A percentile compares a stretch with the other conserved stretches of the same genome.
phyloP scores from a whole-genome alignment of 2,888 invertebrate genomes.

The Dromius quadrimaculatus region DNA sequence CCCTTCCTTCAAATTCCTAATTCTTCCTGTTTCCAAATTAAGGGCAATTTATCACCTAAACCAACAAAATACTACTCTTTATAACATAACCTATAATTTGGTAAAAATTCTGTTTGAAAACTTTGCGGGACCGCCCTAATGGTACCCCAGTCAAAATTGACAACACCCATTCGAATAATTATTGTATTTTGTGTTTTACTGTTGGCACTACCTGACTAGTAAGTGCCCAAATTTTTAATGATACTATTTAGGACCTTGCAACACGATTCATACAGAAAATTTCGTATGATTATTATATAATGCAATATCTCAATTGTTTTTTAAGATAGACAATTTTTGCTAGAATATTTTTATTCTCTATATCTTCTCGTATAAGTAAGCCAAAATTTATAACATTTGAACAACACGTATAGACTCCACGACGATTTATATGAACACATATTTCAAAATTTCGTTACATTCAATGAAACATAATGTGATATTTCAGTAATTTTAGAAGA shows the following conservation, averaged over 20 bases:
- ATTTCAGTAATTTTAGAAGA: too few relatives aligned
- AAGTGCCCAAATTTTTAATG: slow-evolving; percentile 32
- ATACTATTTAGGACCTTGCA: slow-evolving; percentile 11
- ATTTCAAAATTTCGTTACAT: too few relatives aligned
- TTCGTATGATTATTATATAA: background rate
- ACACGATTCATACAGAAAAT: background rate
- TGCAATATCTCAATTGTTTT: too few relatives aligned
- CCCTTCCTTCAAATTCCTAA: too few relatives aligned
- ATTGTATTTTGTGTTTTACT: slow-evolving; percentile 41
- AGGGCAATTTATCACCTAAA: slow-evolving; percentile 12
- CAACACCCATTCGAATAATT: slow-evolving; percentile 44
- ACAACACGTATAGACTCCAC: too few relatives aligned
- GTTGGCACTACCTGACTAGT: slow-evolving; percentile 15
- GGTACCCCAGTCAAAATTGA: slow-evolving; percentile 35
- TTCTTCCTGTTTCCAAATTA: too few relatives aligned
- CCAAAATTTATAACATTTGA: too few relatives aligned
- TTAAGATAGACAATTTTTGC: too few relatives aligned
- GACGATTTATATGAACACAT: too few relatives aligned
- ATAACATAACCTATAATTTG: slow-evolving; percentile 29
- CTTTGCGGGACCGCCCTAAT: slow-evolving; percentile 44
- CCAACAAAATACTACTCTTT: background rate
- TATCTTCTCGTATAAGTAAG: too few relatives aligned
- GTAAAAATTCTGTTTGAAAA: slow-evolving; percentile 5
- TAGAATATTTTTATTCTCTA: too few relatives aligned
- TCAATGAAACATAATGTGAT: too few relatives aligned